Conservation (phyloP, 1,140 invertebrate genomes). For the Caenorhabditis elegans region WBcel235 BX284606.5:6879501-6880000, state of each 20-base stretch:
- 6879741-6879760: neutral
- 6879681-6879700: neutral
- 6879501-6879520: slow-evolving; percentile 9
- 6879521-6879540: neutral
- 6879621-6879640: neutral
- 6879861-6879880: neutral
- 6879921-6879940: too few relatives aligned
- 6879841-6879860: slow-evolving; percentile 1
- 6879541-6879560: neutral
- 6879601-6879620: neutral
- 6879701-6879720: neutral
- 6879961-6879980: too few relatives aligned
- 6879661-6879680: slow-evolving; percentile 9
- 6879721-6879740: neutral
- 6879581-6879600: neutral
- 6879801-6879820: neutral
- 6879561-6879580: slow-evolving; percentile 19
- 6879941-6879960: too few relatives aligned
- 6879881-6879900: neutral
- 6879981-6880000: too few relatives aligned
- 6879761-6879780: neutral
- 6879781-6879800: neutral
- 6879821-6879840: neutral
- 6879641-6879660: neutral
- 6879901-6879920: neutral